Evolutionary conservation across 53 echinoderm and acorn worm species (phyloP), one percentile per base, ranked within the genome.

Genomic region (Astropecten irregularis): DNA sequence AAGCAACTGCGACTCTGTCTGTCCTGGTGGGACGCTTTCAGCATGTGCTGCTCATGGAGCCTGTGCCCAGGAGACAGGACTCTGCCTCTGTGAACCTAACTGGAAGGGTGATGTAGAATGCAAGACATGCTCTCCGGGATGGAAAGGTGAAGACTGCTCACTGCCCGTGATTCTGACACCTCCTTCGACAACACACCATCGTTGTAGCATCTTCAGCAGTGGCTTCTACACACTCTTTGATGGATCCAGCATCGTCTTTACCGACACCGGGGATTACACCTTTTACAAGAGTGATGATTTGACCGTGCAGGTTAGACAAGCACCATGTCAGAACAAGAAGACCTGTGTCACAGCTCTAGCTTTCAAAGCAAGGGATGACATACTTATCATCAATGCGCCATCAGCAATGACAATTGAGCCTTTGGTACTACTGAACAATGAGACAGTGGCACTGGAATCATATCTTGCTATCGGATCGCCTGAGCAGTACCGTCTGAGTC

Each of bases 181-280:
- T 27, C 74, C 81, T 52, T 48, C 46, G 11, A 70, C 70, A 32
- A 40, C 30, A 39, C 66, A 79, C 16, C 50, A 76, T 56, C 74
- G 83, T 42, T 92, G 95, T 58, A 83, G 86, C 70, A 70, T 92
- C 21, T 90, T 69, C 54, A 85, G 85, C 62, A 90, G 86, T 73
- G 95, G 95, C 23, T 91, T 77, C 76, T 92, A 77, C 87, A 95
- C 92, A 51, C 72, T 82, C 35, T 95, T 95, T 82, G 95, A 95
- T 82, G 90, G 90, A 3, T 89, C 95, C 16, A 83, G 86, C 82
- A 56, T 92, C 10, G 82, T 82, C 49, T 92, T 89, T 32, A 68
- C 85, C 22, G 90, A 73, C 35, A 74, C 58, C 25, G 92, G 90
- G 25, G 95, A 95, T 42, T 92, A 87, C 53, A 66, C 90, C 18